These are phyloP conservation scores for Paracanthobrama guichenoti DNA, from an alignment of 2,113 vertebrate species.

Conservation along the genomic window DNA sequence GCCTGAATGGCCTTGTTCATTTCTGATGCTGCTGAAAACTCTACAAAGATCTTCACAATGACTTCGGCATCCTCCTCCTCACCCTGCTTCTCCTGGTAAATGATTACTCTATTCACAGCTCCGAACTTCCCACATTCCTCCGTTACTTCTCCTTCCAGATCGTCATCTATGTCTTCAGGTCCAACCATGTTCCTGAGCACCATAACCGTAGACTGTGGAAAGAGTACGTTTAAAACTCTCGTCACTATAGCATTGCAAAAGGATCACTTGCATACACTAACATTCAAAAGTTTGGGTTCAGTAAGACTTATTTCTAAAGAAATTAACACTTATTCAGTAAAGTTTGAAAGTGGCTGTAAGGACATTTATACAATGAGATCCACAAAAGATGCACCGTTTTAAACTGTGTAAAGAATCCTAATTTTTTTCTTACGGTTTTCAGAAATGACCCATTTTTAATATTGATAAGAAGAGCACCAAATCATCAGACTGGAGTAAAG, in stretches of 20 bases:
- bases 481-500: no score
- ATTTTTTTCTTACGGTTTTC: no score
- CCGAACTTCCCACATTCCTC: constrained; percentile 94
- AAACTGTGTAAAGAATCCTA: no score
- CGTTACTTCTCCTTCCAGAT: constrained; percentile 90
- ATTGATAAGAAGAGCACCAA: no score
- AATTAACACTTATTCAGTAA: no score
- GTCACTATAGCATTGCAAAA: background rate
- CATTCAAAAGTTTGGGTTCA: no score
- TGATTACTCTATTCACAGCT: constrained; percentile 88
- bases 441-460: no score
- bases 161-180: constrained; percentile 90
- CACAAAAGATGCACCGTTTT: no score
- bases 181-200: constrained; percentile 95
- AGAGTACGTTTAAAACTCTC: background rate
- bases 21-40: constrained; percentile 85
- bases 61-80: constrained; percentile 92
- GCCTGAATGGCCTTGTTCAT: constrained; percentile 93
- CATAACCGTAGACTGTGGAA: constrained; percentile 88
- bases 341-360: no score
- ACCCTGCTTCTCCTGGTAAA: constrained; percentile 95
- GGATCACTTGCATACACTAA: no score
- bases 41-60: constrained; percentile 95
- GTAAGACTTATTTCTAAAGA: no score
- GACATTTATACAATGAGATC: no score